phyloP scores from a whole-genome alignment of 1,140 invertebrate species.

The Panulirus ornatus region DNA sequence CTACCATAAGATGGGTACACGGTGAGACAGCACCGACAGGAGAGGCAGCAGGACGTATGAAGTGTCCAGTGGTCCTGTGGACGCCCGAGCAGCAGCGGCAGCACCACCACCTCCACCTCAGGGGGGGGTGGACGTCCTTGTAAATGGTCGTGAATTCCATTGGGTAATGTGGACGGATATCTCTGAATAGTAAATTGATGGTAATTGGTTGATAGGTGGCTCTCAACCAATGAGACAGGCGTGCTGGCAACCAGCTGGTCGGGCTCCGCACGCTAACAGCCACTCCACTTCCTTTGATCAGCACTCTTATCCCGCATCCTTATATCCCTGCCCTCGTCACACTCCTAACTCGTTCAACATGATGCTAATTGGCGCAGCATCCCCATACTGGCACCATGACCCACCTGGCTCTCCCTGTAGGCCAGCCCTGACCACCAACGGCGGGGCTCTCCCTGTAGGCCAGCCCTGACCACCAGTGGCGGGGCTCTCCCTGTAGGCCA shows the following conservation, averaged over 20 bases:
- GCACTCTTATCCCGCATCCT: neutral
- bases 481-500: too few relatives aligned
- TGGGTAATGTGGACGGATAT: neutral
- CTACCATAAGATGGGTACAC: too few relatives aligned
- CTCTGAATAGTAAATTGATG: neutral
- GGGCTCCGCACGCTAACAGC: neutral
- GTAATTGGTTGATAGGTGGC: constrained; percentile 2
- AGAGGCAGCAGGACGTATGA: too few relatives aligned
- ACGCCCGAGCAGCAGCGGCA: too few relatives aligned
- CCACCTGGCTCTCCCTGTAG: too few relatives aligned
- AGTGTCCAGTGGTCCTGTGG: too few relatives aligned
- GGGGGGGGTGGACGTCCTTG: neutral
- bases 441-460: too few relatives aligned
- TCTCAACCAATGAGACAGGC: neutral
- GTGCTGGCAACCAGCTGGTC: neutral
- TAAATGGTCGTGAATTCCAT: neutral
- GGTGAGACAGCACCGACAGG: too few relatives aligned
- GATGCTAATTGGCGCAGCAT: neutral
- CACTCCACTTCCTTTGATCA: neutral
- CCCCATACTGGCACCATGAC: too few relatives aligned
- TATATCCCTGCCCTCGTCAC: neutral
- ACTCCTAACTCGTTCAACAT: neutral
- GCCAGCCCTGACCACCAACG: too few relatives aligned
- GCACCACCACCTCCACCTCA: too few relatives aligned
- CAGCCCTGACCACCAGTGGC: too few relatives aligned